These are phyloP conservation scores for Coelogynopora nodosa DNA, from an alignment of 2,888 invertebrate species.

Conservation along the genomic window DNA sequence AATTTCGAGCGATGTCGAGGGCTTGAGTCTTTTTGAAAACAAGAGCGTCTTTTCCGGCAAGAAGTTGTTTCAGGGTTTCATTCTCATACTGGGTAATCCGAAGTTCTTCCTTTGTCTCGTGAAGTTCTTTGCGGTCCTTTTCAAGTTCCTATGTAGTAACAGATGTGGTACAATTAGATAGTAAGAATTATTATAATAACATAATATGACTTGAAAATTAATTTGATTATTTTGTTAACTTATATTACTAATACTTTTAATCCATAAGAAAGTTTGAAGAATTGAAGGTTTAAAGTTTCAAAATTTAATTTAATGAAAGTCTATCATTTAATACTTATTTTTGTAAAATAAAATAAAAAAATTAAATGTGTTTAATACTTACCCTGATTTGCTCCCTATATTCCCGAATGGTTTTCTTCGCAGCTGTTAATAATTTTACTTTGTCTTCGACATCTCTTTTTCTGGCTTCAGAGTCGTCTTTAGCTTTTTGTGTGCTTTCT, in stretches of 20 bases:
- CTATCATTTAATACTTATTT: no score
- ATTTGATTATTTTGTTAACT: no score
- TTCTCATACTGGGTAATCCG: constrained; percentile 51
- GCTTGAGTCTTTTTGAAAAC: constrained; percentile 54
- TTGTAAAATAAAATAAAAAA: no score
- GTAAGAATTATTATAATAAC: no score
- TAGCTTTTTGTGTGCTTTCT: background rate
- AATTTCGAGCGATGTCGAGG: constrained; percentile 51
- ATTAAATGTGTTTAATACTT: no score
- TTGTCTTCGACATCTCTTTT: constrained; percentile 50
- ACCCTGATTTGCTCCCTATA: constrained; percentile 53
- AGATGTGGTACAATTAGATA: no score
- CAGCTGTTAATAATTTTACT: constrained; percentile 50
- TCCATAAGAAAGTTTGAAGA: no score
- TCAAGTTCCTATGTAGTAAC: no score
- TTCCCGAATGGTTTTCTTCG: constrained; percentile 52
- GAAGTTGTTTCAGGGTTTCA: constrained; percentile 52
- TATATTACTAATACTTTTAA: no score
- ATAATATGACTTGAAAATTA: no score
- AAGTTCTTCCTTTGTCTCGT: constrained; percentile 50
- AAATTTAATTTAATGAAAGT: no score
- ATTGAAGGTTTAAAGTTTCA: no score
- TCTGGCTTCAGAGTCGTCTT: background rate
- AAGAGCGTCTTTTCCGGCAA: constrained; percentile 54
- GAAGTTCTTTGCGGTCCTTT: constrained; percentile 46